A percentile compares a stretch with the other conserved stretches of the same genome.
Conservation (phyloP, 2,888 invertebrate species). For the Masnerella sp. region DNA sequence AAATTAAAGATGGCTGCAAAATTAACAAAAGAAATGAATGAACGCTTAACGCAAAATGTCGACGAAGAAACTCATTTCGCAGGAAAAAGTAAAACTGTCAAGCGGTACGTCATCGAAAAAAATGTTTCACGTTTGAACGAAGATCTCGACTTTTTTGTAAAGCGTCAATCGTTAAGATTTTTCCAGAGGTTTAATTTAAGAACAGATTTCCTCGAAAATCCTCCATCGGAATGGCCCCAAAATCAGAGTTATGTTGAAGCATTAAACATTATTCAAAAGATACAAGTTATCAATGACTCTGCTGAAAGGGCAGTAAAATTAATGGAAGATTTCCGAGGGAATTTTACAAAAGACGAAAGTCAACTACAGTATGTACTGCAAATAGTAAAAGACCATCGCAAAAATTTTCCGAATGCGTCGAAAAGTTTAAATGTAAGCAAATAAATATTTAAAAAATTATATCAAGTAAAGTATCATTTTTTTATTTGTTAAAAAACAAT, state of each 20-base stretch:
- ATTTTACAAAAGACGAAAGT: constrained; percentile 9
- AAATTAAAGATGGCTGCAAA: constrained; percentile 2
- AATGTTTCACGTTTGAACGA: neutral
- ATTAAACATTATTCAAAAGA: neutral
- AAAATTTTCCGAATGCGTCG: neutral
- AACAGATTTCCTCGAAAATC: constrained; percentile 7
- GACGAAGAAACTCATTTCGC: constrained; percentile 4
- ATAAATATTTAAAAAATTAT: neutral
- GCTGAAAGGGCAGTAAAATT: constrained; percentile 10
- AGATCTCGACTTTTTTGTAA: constrained; percentile 27
- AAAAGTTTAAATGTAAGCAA: neutral
- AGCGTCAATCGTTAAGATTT: neutral
- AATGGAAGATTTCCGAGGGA: neutral
- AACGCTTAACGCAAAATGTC: neutral
- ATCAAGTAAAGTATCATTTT: constrained; percentile 18
- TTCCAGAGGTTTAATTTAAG: constrained; percentile 42
- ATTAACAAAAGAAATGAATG: constrained; percentile 2
- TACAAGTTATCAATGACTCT: constrained; percentile 9
- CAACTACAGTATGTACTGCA: constrained; percentile 11
- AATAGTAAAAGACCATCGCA: constrained; percentile 9
- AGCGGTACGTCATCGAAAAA: constrained; percentile 8
- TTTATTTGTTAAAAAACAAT: constrained; percentile 2
- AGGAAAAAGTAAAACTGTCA: neutral
- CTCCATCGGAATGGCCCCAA: neutral
- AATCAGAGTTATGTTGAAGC: constrained; percentile 5